Evolutionary conservation across 2,113 vertebrate genomes (phyloP).

Genomic region (Bubalus kerabau): DNA sequence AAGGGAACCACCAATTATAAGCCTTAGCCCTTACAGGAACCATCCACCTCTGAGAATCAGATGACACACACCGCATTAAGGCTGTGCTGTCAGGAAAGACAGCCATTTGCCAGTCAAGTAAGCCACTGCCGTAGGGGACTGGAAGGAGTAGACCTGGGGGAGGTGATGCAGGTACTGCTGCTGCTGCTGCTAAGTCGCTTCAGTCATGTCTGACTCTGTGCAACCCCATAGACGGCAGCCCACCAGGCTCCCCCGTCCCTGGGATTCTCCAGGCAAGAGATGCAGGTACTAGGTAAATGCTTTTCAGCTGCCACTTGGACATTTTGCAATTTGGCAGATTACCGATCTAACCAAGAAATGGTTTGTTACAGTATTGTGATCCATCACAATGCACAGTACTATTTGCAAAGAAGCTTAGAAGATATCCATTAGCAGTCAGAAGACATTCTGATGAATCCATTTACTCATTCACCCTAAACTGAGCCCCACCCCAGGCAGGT

Average conservation of each 20-base stretch:
- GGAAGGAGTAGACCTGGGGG: neutral
- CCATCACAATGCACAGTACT: neutral
- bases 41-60: neutral
- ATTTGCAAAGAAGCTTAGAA: neutral
- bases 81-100: neutral
- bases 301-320: neutral
- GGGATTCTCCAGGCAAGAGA: neutral
- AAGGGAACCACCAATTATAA: neutral
- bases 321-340: neutral
- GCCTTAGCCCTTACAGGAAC: neutral
- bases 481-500: neutral
- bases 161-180: neutral
- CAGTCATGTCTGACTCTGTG: too few relatives aligned
- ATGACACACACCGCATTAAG: too few relatives aligned
- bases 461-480: neutral
- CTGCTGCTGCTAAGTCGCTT: too few relatives aligned
- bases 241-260: too few relatives aligned
- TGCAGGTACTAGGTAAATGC: neutral
- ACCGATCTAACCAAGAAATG: neutral
- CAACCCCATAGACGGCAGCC: too few relatives aligned
- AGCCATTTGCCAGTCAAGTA: neutral
- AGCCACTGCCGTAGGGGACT: neutral
- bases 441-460: neutral
- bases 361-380: neutral
- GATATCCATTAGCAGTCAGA: neutral